Base-by-base conservation (phyloP, 2,797 vertebrate species). In the Melanotaenia boesemani region DNA sequence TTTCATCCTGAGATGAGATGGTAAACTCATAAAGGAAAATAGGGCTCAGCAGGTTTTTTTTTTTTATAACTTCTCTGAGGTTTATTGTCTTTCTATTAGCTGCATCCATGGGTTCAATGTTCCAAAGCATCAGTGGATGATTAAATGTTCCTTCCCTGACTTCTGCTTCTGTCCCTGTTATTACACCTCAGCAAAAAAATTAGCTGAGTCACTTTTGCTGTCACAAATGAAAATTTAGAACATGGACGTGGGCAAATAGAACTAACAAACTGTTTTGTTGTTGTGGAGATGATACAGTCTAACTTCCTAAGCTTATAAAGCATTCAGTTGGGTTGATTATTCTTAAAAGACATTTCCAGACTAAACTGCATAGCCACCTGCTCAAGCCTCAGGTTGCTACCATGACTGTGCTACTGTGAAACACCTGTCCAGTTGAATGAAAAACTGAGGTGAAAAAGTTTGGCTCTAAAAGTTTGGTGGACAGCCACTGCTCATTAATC, bases 191-290 rank as follows among this genome's bases (percentile, higher is more conserved):
- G 89, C 86, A 85, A 64, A 82, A 87, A 67, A 61, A 81, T 56
- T 34, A 24, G 88, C 91, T 89, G 89, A 89, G 74, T 90, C 76
- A 83, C 74, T 62, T 67, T 56, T 69, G 39, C 36, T 76, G 74
- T 81, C 84, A 84, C 80, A 73, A 75, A 67, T 1, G 7, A 69
- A 82, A 73, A 74, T 77, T 70, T 72, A 75, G 66, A 60, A 3
- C 0, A 2, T 39, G 68, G 66, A 76, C 77, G 52, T 80, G 5
- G 32, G 34, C 32, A 34, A 34, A 34, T 7, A 34, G 7, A 34
- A 34, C 32, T 34, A 34, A 34, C 32, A 34, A 34, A 8, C 32
- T 34, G 32, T 34, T 34, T 6, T 34, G 59, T 28, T 36, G 11
- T 41, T 54, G 11, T n/a, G 3, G 46, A 9, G 0, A 50, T 22